These are phyloP conservation scores for Hippocampus abdominalis DNA, from an alignment of 2,113 vertebrate species.

Conservation along the genomic window DNA sequence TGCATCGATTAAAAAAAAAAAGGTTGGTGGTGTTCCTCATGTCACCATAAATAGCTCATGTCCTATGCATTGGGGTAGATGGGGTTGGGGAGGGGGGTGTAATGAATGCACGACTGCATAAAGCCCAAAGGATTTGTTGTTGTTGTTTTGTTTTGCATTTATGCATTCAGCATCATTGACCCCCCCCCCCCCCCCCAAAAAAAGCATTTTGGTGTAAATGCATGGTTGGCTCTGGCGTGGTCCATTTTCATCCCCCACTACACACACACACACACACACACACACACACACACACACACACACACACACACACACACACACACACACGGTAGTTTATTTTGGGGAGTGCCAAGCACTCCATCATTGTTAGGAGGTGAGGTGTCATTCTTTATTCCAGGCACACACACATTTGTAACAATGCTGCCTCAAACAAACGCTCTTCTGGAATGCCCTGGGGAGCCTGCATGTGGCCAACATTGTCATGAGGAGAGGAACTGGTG, in stretches of 20 bases:
- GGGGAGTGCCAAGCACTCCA: conserved; percentile 47
- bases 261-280: neutral
- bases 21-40: conserved; percentile 59
- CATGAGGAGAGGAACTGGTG: conserved; percentile 16
- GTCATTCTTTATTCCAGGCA: conserved; percentile 59
- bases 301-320: conserved; percentile 8
- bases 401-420: conserved; percentile 48
- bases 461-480: conserved; percentile 60
- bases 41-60: conserved; percentile 11
- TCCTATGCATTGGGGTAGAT: neutral
- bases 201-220: neutral
- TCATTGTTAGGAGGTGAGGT: conserved; percentile 44
- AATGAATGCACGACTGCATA: neutral
- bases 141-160: neutral
- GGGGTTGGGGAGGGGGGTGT: neutral
- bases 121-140: neutral
- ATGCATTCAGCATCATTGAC: neutral
- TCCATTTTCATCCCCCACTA: conserved; percentile 31
- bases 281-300: neutral
- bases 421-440: conserved; percentile 61
- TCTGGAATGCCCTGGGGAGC: conserved; percentile 59
- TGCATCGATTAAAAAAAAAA: conserved; percentile 54
- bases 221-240: neutral
- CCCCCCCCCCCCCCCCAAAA: neutral
- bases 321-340: conserved; percentile 23